Conservation (phyloP, 2,888 invertebrate species). For the Pterobdella sp. region DNA sequence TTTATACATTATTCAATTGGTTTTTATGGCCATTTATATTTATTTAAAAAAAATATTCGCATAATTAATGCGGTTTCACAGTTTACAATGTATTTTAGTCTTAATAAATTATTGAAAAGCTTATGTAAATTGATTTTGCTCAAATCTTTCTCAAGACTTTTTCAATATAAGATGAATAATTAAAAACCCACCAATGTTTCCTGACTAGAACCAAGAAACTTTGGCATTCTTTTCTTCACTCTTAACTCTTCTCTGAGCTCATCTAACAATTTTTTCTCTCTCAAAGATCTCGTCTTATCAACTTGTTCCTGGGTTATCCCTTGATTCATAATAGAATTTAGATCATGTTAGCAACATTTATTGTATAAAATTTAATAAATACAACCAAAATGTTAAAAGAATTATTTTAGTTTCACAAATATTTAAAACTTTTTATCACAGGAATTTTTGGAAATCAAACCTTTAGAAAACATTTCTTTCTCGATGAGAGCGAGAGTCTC, state of each 20-base stretch:
- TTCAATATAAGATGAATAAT: no score
- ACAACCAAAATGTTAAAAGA: not conserved
- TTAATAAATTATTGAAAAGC: no score
- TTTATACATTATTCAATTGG: no score
- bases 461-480: constrained; percentile 84
- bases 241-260: constrained; percentile 64
- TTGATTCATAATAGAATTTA: no score
- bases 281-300: constrained; percentile 84
- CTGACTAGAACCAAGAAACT: not conserved
- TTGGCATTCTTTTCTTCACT: constrained; percentile 1
- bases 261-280: constrained; percentile 80
- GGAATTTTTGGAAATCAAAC: constrained; percentile 48
- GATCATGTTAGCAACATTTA: not conserved
- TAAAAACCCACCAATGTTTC: constrained; percentile 11
- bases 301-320: constrained; percentile 63
- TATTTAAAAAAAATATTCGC: no score
- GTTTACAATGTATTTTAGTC: no score
- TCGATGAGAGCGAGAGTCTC: constrained; percentile 91
- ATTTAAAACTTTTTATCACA: not conserved
- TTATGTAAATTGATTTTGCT: no score
- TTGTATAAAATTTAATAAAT: not conserved
- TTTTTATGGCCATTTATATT: no score
- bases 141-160: no score
- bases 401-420: not conserved
- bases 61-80: no score